Evolutionary conservation across 2,797 vertebrate genomes (phyloP), one percentile per base, ranked within the genome.

Genomic region (Moxostoma hubbsi): DNA sequence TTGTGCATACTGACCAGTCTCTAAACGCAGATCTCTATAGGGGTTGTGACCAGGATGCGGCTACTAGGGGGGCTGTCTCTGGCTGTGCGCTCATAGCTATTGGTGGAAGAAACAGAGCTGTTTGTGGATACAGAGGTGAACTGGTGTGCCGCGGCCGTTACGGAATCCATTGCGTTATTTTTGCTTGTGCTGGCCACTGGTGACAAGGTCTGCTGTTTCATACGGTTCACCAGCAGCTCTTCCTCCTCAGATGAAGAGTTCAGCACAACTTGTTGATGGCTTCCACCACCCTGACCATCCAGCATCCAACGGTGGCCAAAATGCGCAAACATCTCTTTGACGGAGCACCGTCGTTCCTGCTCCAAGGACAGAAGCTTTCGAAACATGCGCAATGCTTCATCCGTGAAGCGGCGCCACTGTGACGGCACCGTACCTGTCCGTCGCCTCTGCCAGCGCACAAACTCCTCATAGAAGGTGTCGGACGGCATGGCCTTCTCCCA

Each of bases 401-500:
- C 92, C 0, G 94, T 94, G 88, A 96, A 96, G 70, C 94, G 90
- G n/a, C 94, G 89, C 95, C 95, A 96, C 88, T 96, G 95, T 0
- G 95, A 95, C 0, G 95, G 95, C 46, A 95, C 91, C 0, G 88
- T 59, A 77, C 87, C 87, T 0, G 89, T 91, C 77, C 93, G 87
- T 79, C 93, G 92, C 79, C 88, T 87, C 90, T 96, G 95, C 95
- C 95, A 96, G 86, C 93, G 93, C 67, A 93, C 90, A 80, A 95
- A 96, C 90, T 96, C 94, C 76, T 95, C 93, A 84, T 96, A 96
- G 89, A 96, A 96, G 12, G 94, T 90, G 87, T 96, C 95, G 0
- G 92, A 89, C 13, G 94, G 92, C 62, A 95, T 90, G 0, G 95
- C 94, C 84, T 95, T 95, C 88, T 96, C 94, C 95, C 95, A 96